Evolutionary conservation across 37 sponge, comb jelly and placozoan genomes (phyloP).

Genomic region (Diacarnus erythraeanus): DNA sequence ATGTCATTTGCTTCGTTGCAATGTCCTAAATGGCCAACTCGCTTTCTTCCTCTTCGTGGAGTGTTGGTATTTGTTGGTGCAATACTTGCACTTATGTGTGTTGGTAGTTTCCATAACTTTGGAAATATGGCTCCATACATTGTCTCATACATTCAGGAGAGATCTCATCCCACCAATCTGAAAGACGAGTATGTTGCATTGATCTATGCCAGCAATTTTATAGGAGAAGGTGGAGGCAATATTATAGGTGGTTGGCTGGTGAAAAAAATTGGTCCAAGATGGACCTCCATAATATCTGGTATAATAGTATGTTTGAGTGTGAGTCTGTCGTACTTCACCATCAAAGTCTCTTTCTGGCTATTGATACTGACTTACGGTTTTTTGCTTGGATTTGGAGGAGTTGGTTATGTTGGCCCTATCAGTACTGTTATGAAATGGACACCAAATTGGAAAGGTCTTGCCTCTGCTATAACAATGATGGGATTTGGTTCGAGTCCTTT

Average conservation of each 20-base stretch:
- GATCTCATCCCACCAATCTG: conserved; percentile 35
- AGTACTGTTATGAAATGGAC: conserved; percentile 76
- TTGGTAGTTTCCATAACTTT: conserved; percentile 80
- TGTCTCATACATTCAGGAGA: conserved; percentile 65
- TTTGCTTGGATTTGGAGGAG: conserved; percentile 78
- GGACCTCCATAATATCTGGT: conserved; percentile 68
- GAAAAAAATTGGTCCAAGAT: conserved; percentile 63
- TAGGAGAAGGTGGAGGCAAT: conserved; percentile 60
- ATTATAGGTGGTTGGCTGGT: conserved; percentile 71
- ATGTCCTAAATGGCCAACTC: conserved; percentile 19
- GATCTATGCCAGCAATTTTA: conserved; percentile 47
- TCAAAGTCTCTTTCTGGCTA: conserved; percentile 59
- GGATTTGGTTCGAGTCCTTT: conserved; percentile 80
- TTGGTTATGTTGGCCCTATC: conserved; percentile 72
- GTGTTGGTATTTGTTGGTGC: conserved; percentile 58
- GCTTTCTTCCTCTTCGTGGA: conserved; percentile 1
- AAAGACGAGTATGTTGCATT: conserved; percentile 5
- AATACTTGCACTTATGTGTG: conserved; percentile 64
- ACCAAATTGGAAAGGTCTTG: conserved; percentile 76
- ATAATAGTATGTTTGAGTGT: conserved; percentile 41
- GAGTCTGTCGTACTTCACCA: conserved; percentile 29
- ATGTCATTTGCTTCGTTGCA: no score
- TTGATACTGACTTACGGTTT: conserved; percentile 78
- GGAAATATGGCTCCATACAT: conserved; percentile 82
- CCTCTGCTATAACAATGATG: conserved; percentile 69